Base-by-base conservation (phyloP, 2,113 vertebrate species). In the Atlantisia rogersi region DNA sequence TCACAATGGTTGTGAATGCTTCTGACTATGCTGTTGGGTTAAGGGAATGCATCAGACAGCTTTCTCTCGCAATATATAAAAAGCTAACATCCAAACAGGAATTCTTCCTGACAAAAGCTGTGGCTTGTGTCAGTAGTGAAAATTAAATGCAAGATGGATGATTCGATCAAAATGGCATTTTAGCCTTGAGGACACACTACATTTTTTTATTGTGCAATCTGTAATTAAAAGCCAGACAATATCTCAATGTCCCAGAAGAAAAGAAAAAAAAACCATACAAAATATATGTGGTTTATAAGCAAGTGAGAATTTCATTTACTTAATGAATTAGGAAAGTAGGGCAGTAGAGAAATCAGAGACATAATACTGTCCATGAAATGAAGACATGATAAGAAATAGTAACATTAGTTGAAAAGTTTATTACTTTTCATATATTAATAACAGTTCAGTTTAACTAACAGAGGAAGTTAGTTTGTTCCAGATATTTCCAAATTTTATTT, bases 101-200 rank as follows among this genome's bases (percentile, higher is more conserved):
- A 97, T 95, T 80, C 17, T 75, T 91, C 80, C 35, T 90, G 94
- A 95, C 91, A 95, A 92, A 97, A 92, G 69, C 65, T 95, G 74
- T 92, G 84, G 75, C 73, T 93, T 95, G 68, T 95, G 88, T 97
- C 92, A 96, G 56, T 87, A 94, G 29, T 52, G 84, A 94, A 97
- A 95, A 96, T 97, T 88, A 95, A 94, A 91, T 94, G 82, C 62
- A 92, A 88, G 82, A 97, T 94, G 79, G 84, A 86, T 95, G 90
- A 90, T 84, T 94, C 62, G 74, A 92, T 94, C 31, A 70, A 88
- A 94, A 88, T 80, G 88, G 58, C 82, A 86, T 40, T 88, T 77
- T 4, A 59, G 46, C 93, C 89, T 96, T 80, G 63, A 83, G 84
- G 94, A 78, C 14, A 81, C 5, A 9, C 5, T 78, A 10, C 9